phyloP scores from a whole-genome alignment of 2,888 invertebrate genomes.

The Brachyptera risi region DNA sequence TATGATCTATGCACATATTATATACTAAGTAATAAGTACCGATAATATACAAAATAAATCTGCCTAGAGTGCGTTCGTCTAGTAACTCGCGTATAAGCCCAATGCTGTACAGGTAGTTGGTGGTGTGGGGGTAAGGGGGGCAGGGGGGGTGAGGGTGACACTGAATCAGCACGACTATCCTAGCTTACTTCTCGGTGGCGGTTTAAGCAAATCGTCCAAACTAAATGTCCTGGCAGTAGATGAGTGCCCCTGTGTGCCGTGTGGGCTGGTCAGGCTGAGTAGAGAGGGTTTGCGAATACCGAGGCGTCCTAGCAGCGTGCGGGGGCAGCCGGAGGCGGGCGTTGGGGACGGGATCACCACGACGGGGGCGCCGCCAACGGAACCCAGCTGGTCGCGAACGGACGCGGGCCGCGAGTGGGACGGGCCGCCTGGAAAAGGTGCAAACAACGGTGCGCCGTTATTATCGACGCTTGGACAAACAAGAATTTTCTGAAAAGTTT shows the following conservation, averaged over 20 bases:
- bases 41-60: too few species aligned
- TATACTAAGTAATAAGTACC: too few species aligned
- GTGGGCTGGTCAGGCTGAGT: conserved; percentile 71
- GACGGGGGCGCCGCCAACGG: conserved; percentile 46
- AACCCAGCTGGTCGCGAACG: conserved; percentile 55
- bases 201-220: conserved; percentile 84
- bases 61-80: too few species aligned
- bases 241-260: conserved; percentile 49
- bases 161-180: conserved; percentile 17
- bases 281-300: conserved; percentile 86
- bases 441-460: too few species aligned
- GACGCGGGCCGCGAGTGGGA: conserved; percentile 47
- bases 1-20: too few species aligned
- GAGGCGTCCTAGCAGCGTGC: conserved; percentile 75
- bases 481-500: too few species aligned
- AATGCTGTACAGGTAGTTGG: too few species aligned
- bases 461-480: neutral
- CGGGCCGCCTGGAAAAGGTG: conserved; percentile 22
- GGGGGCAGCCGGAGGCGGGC: conserved; percentile 41
- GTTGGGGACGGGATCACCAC: conserved; percentile 40
- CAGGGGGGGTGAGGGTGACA: conserved; percentile 14
- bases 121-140: neutral
- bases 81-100: too few species aligned
- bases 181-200: conserved; percentile 74
- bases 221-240: conserved; percentile 77